Conservation (phyloP, 2,797 vertebrate species). For the Fringilla coelebs region DNA sequence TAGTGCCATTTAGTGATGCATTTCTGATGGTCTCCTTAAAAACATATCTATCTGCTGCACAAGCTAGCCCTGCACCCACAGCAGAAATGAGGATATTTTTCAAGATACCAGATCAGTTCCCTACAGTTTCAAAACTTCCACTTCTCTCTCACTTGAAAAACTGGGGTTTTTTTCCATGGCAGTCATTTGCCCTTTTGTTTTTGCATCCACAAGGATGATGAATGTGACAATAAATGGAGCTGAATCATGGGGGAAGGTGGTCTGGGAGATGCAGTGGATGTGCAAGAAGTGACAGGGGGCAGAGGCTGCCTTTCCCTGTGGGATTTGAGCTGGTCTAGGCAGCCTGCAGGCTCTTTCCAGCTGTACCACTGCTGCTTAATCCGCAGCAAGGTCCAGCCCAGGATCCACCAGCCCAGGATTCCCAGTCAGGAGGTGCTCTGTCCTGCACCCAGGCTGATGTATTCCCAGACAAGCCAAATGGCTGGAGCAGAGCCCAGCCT, state of each 20-base stretch:
- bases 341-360: neutral
- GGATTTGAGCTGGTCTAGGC: neutral
- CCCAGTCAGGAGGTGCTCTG: fast-evolving
- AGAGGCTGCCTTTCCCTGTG: neutral
- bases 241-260: neutral
- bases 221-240: constrained; percentile 1
- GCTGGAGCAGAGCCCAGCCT: neutral
- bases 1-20: neutral
- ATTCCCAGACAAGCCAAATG: neutral
- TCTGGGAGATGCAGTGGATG: neutral
- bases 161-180: neutral
- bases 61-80: constrained; percentile 37
- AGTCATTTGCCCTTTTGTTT: constrained; percentile 27
- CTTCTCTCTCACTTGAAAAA: constrained; percentile 45
- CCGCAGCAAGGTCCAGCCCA: neutral
- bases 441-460: neutral
- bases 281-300: neutral
- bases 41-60: neutral
- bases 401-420: neutral
- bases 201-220: neutral
- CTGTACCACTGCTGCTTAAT: neutral
- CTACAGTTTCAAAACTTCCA: constrained; percentile 66
- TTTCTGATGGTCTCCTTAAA: constrained; percentile 26
- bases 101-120: constrained; percentile 58
- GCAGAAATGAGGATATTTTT: constrained; percentile 58